Conservation (phyloP, 2,888 invertebrate genomes). For the Diarsia mendica region DNA sequence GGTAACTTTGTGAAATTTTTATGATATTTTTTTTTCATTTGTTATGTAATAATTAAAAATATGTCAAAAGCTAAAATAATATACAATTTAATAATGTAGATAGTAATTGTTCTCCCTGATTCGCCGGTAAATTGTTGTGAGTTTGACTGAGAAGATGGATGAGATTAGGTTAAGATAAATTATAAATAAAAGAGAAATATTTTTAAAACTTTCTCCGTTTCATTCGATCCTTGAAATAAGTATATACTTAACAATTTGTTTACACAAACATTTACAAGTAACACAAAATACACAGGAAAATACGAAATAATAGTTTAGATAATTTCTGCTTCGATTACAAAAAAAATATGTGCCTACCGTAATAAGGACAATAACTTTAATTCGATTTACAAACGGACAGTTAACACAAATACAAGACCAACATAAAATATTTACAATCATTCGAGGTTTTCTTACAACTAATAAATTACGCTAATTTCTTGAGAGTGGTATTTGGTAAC, state of each 20-base stretch:
- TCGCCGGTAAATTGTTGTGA: conserved; percentile 81
- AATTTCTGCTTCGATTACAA: not conserved
- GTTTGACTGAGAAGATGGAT: conserved; percentile 82
- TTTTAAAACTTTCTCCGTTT: conserved; percentile 80
- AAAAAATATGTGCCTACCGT: not conserved
- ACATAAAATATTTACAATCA: conserved; percentile 36
- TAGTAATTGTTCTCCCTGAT: conserved; percentile 81
- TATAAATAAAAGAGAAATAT: conserved; percentile 89
- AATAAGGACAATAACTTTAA: not conserved
- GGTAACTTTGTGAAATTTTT: not conserved
- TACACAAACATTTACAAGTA: conserved; percentile 32
- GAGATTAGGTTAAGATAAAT: conserved; percentile 86
- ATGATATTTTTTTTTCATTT: not conserved
- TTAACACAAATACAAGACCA: conserved; percentile 8
- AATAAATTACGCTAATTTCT: conserved; percentile 82
- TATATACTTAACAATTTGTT: conserved; percentile 46
- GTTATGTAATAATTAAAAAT: conserved; percentile 75
- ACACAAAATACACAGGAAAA: conserved; percentile 10
- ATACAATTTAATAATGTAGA: conserved; percentile 73
- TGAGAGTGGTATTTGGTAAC: conserved; percentile 85
- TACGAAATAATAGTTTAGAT: not conserved
- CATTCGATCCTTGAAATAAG: conserved; percentile 55
- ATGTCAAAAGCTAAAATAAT: conserved; percentile 70
- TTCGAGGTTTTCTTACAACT: conserved; percentile 1
- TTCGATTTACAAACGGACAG: not conserved